phyloP scores from a whole-genome alignment of 2,797 vertebrate species.

The Sebastiscus tertius region DNA sequence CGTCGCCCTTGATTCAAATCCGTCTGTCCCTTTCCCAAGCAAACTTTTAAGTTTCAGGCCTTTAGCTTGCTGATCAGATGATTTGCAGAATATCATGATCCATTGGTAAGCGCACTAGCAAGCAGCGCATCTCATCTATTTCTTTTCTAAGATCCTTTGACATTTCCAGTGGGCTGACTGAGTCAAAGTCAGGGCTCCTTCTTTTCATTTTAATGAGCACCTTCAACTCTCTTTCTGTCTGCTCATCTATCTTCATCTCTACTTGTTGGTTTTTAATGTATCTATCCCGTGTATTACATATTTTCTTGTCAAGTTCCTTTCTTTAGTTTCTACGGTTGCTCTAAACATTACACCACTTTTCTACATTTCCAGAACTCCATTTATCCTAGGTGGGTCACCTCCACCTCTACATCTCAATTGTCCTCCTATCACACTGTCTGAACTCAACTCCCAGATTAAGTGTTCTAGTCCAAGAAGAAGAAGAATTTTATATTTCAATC shows the following conservation, averaged over 20 bases:
- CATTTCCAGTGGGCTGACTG: slow-evolving; percentile 31
- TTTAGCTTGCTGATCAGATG: slow-evolving; percentile 18
- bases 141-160: slow-evolving; percentile 31
- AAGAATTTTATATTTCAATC: neutral
- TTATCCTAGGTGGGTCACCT: neutral
- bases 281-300: neutral
- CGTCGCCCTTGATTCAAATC: neutral
- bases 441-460: neutral
- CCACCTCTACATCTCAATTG: neutral
- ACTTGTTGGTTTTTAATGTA: neutral
- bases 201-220: slow-evolving; percentile 32
- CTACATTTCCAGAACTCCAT: neutral
- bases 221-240: slow-evolving; percentile 12
- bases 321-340: neutral
- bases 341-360: neutral
- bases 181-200: slow-evolving; percentile 16
- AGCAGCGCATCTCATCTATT: slow-evolving; percentile 10
- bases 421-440: neutral
- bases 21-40: neutral
- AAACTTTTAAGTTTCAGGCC: neutral
- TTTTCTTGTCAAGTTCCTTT: neutral
- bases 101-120: neutral
- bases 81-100: neutral
- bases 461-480: neutral
- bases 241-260: slow-evolving; percentile 6